A percentile compares a stretch with the other conserved stretches of the same genome.
phyloP scores from a whole-genome alignment of 2,797 vertebrate species.

The Spinus pinus region DNA sequence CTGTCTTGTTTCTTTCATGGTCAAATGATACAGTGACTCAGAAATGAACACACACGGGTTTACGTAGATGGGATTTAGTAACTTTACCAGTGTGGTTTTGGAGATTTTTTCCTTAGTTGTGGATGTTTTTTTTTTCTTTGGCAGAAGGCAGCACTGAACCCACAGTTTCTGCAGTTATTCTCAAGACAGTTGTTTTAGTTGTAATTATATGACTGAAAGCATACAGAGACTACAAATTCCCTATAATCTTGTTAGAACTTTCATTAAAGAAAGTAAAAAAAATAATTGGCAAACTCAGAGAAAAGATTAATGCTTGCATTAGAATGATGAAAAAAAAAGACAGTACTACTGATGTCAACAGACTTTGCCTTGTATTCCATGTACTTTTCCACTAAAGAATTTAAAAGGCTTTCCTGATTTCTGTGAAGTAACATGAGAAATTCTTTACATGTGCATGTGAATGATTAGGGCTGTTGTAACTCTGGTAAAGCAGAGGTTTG shows the following conservation, averaged over 20 bases:
- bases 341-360: neutral
- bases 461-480: neutral
- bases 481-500: neutral
- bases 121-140: neutral
- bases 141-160: neutral
- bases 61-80: conserved; percentile 32
- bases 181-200: neutral
- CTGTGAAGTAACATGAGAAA: neutral
- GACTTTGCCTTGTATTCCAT: neutral
- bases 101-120: neutral
- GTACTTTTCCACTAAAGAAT: neutral
- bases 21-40: conserved; percentile 41
- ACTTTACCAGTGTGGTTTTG: neutral
- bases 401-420: conserved; percentile 6
- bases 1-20: neutral
- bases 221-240: neutral
- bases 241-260: neutral
- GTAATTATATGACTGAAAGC: neutral
- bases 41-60: neutral
- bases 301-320: neutral
- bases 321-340: neutral
- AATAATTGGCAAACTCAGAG: neutral
- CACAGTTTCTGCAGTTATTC: neutral
- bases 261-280: neutral
- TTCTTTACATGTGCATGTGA: neutral